Percentiles rank a stretch among this genome's conserved stretches.
Evolutionary conservation across 1,140 invertebrate species (phyloP).

Genomic region (Sarcophaga peregrina): DNA sequence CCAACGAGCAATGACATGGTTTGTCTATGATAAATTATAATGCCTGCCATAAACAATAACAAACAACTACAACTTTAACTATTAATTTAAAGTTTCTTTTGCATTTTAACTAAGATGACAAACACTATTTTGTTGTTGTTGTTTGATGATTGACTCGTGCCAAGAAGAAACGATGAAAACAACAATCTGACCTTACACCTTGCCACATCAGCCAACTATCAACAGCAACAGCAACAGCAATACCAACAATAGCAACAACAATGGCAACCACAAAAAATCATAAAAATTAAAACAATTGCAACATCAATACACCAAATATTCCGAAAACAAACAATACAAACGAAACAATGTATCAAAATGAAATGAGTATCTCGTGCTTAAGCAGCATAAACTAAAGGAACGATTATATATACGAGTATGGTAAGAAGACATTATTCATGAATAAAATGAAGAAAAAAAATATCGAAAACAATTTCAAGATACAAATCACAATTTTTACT

Average conservation of each 20-base stretch:
- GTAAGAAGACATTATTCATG: no score
- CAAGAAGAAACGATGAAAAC: neutral
- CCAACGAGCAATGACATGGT: neutral
- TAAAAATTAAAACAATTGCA: neutral
- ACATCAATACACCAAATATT: neutral
- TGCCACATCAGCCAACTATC: neutral
- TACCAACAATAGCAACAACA: no score
- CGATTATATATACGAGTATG: no score
- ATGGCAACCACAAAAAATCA: neutral
- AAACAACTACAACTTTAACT: neutral
- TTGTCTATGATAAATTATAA: neutral
- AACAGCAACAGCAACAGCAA: conserved; percentile 1
- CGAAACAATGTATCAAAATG: neutral
- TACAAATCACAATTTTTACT: neutral
- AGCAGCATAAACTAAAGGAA: neutral
- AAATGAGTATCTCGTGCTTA: neutral
- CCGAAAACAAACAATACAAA: neutral
- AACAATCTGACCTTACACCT: conserved; percentile 23
- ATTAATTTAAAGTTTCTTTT: neutral
- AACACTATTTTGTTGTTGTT: neutral
- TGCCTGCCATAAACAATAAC: neutral
- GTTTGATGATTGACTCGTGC: conserved; percentile 10
- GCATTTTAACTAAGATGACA: neutral
- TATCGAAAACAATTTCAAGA: neutral
- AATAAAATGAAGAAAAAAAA: no score